Evolutionary conservation across 1,140 invertebrate genomes (phyloP), one percentile per base, ranked within the genome.

Genomic region (Drosophila orosa): DNA sequence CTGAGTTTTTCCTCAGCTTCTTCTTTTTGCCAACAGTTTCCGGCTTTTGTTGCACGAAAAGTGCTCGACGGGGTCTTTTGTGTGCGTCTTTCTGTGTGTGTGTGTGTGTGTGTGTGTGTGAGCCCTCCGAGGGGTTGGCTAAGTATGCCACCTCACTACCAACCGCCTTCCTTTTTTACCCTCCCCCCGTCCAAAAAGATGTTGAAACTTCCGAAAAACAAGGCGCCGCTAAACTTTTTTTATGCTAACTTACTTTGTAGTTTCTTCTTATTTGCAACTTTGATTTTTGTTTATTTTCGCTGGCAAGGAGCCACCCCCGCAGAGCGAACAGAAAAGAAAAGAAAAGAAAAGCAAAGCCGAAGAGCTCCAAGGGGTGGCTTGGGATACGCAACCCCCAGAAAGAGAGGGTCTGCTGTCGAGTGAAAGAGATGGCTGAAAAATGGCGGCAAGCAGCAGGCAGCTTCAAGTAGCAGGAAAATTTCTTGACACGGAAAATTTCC

Each of bases 241-340:
- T 89, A 84, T 89, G 85, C 79, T 89, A 89, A 89, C 84, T 89
- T 89, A 89, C 84, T 89, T 89, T 89, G 84, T 89, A 89, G 84
- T 89, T 89, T 89, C 84, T 89, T 89, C 84, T 84, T 89, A 89
- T 89, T 89, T 89, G 84, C 84, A 89, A 89, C 84, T 89, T 89
- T 89, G 84, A 89, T 89, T 89, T 89, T 89, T 89, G 84, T 89
- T 89, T 89, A 89, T 89, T 89, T 89, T 89, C 79, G 84, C 80
- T 68, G 58, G 42, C 77, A 67, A 71, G 60, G 69, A 74, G 63
- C 73, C 50, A 63, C 71, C 58, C 75, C 55, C 52, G 15, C 31
- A 42, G 60, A 33, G 39, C 37, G 12, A n/a, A 33, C 22, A 8
- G 31, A 44, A 56, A 40, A 50, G 15, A 12, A 22, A 24, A 2